Base-by-base conservation (phyloP, 1,140 invertebrate species). In the Tetramorium alpestre region DNA sequence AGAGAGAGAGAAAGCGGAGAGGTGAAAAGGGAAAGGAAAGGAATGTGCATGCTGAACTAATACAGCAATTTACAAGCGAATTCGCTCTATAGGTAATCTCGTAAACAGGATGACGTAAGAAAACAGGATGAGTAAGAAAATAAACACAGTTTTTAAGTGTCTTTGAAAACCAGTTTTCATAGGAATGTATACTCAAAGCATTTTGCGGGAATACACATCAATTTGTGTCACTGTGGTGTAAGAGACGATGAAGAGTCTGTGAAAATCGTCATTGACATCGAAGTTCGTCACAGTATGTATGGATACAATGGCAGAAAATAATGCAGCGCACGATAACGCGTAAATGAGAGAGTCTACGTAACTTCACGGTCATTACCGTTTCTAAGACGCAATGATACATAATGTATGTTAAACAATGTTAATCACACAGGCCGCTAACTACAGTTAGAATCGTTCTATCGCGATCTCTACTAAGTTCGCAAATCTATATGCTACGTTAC, bases 321-420 rank as follows among this genome's bases (percentile, higher is more conserved):
- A 67, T 84, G 49, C 38, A 18, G 2, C 25, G 75, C 49, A 2
- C 28, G 13, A 73, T 81, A 18, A 5, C 51, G 7, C 33, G 10
- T 60, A 51, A 58, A 82, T 73, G 47, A 41, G n/a, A 10, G 16
- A 16, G 0, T 41, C 2, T 44, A 81, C 22, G 4, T 72, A 72
- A 41, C 25, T 70, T 65, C 41, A 62, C 10, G 16, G 56, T 58
- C 88, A 86, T 69, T 70, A 44, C 22, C 38, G 22, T 89, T 89
- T 90, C 86, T 75, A 88, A 65, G 78, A 87, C 85, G 16, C 6
- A 76, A 18, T 91, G 51, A 75, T 3, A 41, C 7, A 58, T 86
- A 81, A 84, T 49, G 76, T 10, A 11, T 86, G 87, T 91, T 92
- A 91, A 91, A 90, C 85, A 87, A 80, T 91, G 90, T 92, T 92